phyloP scores from a whole-genome alignment of 2,888 invertebrate genomes.

The Buathra laborator region DNA sequence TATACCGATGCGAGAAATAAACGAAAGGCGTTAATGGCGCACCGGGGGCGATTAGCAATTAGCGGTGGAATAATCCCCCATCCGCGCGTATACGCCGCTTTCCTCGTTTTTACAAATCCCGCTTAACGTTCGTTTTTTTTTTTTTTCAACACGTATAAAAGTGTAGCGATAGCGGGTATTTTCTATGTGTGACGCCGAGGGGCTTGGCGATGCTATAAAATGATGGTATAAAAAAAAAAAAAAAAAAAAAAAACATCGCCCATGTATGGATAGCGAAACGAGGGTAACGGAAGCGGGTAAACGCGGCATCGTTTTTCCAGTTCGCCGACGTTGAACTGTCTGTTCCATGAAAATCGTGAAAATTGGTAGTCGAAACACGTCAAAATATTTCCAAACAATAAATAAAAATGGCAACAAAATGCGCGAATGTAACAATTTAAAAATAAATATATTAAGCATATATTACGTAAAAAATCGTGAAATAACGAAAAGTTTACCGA shows the following conservation, averaged over 20 bases:
- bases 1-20: constrained; percentile 60
- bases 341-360: neutral
- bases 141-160: constrained; percentile 20
- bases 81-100: constrained; percentile 20
- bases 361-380: neutral
- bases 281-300: neutral
- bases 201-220: constrained; percentile 18
- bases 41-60: constrained; percentile 66
- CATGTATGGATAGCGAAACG: constrained; percentile 2
- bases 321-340: constrained; percentile 4
- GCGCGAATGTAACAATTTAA: neutral
- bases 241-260: constrained; percentile 11
- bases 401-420: neutral
- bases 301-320: neutral
- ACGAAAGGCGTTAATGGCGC: constrained; percentile 66
- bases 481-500: too few relatives aligned
- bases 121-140: constrained; percentile 32
- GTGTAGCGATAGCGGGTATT: constrained; percentile 17
- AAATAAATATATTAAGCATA: neutral
- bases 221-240: neutral
- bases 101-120: constrained; percentile 52
- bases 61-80: constrained; percentile 65
- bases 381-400: neutral
- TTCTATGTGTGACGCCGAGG: neutral
- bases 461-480: too few relatives aligned